Evolutionary conservation across 1,140 invertebrate genomes (phyloP).

Genomic region (Procambarus clarkii): DNA sequence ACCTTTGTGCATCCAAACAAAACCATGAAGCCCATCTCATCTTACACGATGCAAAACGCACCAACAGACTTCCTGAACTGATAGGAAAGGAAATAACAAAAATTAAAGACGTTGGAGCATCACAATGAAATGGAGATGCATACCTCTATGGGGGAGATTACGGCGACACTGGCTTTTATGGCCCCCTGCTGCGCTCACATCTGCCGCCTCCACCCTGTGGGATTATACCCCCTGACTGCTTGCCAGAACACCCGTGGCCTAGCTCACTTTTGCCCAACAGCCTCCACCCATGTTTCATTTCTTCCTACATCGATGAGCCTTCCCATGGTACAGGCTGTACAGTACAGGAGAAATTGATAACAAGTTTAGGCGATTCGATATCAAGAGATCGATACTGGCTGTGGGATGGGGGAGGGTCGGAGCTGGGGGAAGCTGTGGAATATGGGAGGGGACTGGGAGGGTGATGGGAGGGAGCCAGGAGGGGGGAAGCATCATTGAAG

Average conservation of each 20-base stretch:
- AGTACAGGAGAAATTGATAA: background rate
- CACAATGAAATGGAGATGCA: background rate
- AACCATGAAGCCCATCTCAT: too few species aligned
- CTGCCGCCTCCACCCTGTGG: background rate
- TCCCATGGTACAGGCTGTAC: background rate
- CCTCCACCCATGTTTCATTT: background rate
- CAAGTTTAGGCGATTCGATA: background rate
- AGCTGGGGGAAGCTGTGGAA: background rate
- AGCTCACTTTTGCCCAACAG: background rate
- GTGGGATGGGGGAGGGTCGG: background rate
- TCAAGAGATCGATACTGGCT: background rate
- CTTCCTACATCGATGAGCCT: background rate
- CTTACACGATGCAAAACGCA: too few species aligned
- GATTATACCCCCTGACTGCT: background rate
- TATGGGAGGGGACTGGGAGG: background rate
- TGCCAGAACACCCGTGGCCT: background rate
- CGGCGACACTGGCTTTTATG: background rate
- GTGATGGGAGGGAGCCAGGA: background rate
- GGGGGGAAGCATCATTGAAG: background rate
- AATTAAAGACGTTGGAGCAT: background rate
- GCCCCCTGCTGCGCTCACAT: background rate
- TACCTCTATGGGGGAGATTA: background rate
- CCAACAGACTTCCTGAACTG: too few species aligned
- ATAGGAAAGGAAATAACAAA: too few species aligned
- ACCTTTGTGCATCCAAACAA: too few species aligned